Percentiles rank a stretch among this genome's conserved stretches.
These are phyloP conservation scores for Acanthurus tractus DNA, from an alignment of 2,797 vertebrate species.

Conservation along the genomic window DNA sequence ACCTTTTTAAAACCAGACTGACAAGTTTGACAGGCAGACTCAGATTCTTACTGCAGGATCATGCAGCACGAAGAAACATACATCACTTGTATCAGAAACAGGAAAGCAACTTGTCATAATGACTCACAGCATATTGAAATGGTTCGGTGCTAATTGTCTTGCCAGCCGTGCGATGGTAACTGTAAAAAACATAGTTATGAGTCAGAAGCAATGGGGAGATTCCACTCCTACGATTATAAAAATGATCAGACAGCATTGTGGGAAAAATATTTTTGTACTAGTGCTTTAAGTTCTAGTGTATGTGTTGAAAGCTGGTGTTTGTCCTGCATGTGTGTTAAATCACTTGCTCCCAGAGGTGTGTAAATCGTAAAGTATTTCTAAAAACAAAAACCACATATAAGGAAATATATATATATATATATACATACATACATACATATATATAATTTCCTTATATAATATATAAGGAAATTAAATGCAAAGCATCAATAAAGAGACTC, in stretches of 20 bases:
- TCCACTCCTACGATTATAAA: neutral
- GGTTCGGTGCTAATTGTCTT: neutral
- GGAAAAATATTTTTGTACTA: neutral
- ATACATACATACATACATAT: too few species aligned
- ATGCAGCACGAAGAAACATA: neutral
- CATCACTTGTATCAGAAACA: fast-evolving
- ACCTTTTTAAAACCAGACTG: constrained; percentile 60
- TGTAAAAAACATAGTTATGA: neutral
- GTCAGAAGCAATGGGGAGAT: constrained; percentile 5
- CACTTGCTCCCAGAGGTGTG: neutral
- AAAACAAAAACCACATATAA: neutral
- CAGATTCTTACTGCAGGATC: constrained; percentile 47
- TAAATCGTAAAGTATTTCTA: neutral
- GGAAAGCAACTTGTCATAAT: neutral
- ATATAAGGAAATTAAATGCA: neutral
- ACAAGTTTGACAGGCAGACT: constrained; percentile 53
- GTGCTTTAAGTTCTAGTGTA: neutral
- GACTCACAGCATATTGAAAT: constrained; percentile 13
- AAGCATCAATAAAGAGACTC: neutral
- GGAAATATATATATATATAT: neutral
- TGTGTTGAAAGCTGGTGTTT: neutral
- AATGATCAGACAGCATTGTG: neutral
- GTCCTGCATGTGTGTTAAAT: neutral
- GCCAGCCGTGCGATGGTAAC: neutral
- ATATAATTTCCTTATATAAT: too few species aligned